phyloP scores from a whole-genome alignment of 2,113 vertebrate genomes.

The Apeltes quadracus region DNA sequence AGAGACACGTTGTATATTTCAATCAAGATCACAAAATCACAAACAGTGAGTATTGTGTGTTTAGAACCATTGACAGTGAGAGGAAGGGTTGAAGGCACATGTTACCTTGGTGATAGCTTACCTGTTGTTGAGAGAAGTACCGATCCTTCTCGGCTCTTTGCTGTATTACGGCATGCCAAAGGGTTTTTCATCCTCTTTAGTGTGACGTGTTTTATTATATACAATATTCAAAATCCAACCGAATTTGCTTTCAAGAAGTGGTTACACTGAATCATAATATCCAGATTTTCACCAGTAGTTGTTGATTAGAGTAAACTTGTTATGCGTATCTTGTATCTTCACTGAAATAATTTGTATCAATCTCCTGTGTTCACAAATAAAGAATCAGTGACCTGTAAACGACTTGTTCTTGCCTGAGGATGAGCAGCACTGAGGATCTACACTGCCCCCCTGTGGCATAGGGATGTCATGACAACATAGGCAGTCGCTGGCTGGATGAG shows the following conservation, averaged over 20 bases:
- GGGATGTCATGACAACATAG: neutral
- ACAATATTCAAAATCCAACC: constrained; percentile 1
- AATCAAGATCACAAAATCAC: neutral
- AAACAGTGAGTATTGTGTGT: neutral
- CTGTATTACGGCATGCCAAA: neutral
- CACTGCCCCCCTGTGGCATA: constrained; percentile 38
- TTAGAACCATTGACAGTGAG: neutral
- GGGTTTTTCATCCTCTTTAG: neutral
- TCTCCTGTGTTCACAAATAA: constrained; percentile 59
- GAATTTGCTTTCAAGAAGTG: neutral
- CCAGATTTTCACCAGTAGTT: constrained; percentile 10
- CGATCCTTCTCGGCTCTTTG: neutral
- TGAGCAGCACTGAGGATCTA: neutral
- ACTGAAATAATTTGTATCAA: constrained; percentile 50
- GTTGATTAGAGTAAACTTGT: constrained; percentile 44
- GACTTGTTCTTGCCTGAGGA: neutral
- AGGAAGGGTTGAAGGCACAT: neutral
- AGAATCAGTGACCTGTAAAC: constrained; percentile 8
- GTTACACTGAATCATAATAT: constrained; percentile 5
- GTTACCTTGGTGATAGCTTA: neutral
- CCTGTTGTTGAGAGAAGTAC: neutral
- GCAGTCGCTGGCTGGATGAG: neutral
- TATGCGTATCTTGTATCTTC: constrained; percentile 40
- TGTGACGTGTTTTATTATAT: constrained; percentile 23
- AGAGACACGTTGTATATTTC: too few relatives aligned